Evolutionary conservation across 1,140 invertebrate genomes (phyloP).

Genomic region (Chlorops oryzae): DNA sequence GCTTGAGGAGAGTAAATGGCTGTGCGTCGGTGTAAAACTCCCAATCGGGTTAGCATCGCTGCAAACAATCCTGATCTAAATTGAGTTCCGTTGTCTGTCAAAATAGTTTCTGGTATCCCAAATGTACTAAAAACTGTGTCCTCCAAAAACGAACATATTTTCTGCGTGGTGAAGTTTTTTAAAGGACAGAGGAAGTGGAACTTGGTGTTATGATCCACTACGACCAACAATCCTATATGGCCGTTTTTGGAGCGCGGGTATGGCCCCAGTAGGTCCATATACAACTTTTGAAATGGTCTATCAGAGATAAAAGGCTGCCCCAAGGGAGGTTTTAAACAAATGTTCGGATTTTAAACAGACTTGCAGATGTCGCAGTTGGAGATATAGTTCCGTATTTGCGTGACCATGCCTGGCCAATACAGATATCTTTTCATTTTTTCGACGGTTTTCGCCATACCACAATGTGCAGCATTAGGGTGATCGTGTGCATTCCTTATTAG

Average conservation of each 20-base stretch:
- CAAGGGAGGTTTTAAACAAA: slow-evolving; percentile 5
- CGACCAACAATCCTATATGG: slow-evolving; percentile 8
- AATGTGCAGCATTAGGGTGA: slow-evolving; percentile 2
- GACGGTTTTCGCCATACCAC: slow-evolving; percentile 10
- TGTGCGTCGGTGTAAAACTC: slow-evolving; percentile 1
- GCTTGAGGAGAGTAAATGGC: slow-evolving; percentile 5
- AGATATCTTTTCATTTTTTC: neutral
- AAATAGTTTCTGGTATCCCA: slow-evolving; percentile 10
- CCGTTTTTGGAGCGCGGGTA: slow-evolving; percentile 10
- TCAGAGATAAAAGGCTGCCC: neutral
- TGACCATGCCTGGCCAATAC: slow-evolving; percentile 11
- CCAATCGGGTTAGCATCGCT: neutral
- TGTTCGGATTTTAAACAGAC: slow-evolving; percentile 6
- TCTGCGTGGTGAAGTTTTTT: neutral
- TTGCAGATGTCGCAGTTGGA: slow-evolving; percentile 12
- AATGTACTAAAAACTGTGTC: slow-evolving; percentile 6
- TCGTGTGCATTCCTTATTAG: slow-evolving; percentile 1
- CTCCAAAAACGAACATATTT: neutral
- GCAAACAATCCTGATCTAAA: slow-evolving; percentile 8
- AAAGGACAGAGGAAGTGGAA: slow-evolving; percentile 9
- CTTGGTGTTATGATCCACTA: slow-evolving; percentile 10
- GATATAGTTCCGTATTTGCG: slow-evolving; percentile 7
- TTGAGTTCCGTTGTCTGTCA: slow-evolving; percentile 14
- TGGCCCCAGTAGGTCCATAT: slow-evolving; percentile 7
- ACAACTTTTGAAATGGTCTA: slow-evolving; percentile 13